Percentiles rank a stretch among this genome's conserved stretches.
Conservation (phyloP, 2,797 vertebrate genomes). For the Leptoclinus maculatus region DNA sequence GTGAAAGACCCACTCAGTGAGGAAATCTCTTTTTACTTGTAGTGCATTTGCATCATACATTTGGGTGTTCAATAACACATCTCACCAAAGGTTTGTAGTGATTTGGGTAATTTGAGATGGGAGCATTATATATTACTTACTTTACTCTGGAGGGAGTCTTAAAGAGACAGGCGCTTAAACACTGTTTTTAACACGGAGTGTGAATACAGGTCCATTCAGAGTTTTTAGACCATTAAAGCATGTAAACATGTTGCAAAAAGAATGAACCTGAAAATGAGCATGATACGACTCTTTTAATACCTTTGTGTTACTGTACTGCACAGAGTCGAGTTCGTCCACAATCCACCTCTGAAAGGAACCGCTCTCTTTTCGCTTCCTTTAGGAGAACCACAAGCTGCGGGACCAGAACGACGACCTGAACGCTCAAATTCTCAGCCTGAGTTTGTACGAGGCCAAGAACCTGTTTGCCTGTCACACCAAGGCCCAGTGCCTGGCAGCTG, state of each 20-base stretch:
- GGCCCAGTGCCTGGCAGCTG: slow-evolving; percentile 96
- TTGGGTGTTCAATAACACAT: neutral
- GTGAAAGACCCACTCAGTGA: too few species aligned
- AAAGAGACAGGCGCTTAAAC: neutral
- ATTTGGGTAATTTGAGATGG: neutral
- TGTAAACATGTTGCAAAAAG: neutral
- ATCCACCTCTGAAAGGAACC: neutral
- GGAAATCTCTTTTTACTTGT: neutral
- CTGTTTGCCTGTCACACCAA: slow-evolving; percentile 95
- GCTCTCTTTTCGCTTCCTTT: neutral
- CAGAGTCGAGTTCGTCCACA: neutral
- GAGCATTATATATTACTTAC: neutral
- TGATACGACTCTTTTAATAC: neutral
- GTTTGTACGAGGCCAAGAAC: slow-evolving; percentile 96
- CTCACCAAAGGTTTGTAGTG: neutral
- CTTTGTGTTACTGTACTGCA: neutral
- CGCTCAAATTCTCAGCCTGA: slow-evolving; percentile 96
- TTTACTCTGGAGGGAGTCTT: neutral
- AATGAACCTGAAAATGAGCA: neutral
- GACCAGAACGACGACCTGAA: slow-evolving; percentile 98
- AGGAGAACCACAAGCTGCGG: slow-evolving; percentile 96
- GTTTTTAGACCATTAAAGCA: neutral
- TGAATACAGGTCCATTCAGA: neutral
- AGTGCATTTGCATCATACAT: neutral
- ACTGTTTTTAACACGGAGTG: neutral